Evolutionary conservation across 2,888 invertebrate genomes (phyloP), one percentile per base, ranked within the genome.

Genomic region (Mesorhabditis sp.): DNA sequence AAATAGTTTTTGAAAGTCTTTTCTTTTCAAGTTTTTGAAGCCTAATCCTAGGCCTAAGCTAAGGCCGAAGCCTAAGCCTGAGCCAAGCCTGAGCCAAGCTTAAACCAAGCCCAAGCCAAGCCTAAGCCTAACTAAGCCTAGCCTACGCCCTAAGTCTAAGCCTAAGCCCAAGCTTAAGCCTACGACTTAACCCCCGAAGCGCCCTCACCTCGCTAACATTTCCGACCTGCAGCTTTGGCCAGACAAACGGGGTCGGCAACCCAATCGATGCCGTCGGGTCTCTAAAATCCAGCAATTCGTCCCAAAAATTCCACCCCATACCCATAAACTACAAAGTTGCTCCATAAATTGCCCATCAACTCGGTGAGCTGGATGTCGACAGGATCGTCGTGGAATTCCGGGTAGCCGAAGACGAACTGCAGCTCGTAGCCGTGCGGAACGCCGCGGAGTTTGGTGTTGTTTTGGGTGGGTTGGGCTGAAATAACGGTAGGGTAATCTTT

Each of bases 391-490:
- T 71, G 64, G 65, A 74, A 74, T 4, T 65, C 58, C 28, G 28
- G 28, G 28, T 28, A 28, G 0, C 65, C 66, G 69, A 73, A 74
- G 28, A 76, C 67, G 66, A 75, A 76, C 62, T 73, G 74, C 4
- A 76, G 62, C 63, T 76, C 76, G 73, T 73, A 76, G 2, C 68
- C 72, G 45, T 76, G 76, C 45, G 69, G 69, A 44, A 72, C 73
- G 4, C 76, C 76, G 10, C 76, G 69, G 67, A 76, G 70, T 4
- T 63, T 41, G 3, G 76, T 72, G 43, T 73, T 65, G 7, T 70
- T 76, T n/a, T 74, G 70, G 43, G 69, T 61, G 1, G 76, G 76
- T 58, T 72, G 69, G 5, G 76, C 76, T 73, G 69, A 15, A 76
- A 67, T 5, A 63, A 44, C 4, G 13, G 61, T 28, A 7, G 50